These are phyloP conservation scores for Pangasius sanitwongsei DNA, from an alignment of 2,797 vertebrate genomes.

Conservation along the genomic window DNA sequence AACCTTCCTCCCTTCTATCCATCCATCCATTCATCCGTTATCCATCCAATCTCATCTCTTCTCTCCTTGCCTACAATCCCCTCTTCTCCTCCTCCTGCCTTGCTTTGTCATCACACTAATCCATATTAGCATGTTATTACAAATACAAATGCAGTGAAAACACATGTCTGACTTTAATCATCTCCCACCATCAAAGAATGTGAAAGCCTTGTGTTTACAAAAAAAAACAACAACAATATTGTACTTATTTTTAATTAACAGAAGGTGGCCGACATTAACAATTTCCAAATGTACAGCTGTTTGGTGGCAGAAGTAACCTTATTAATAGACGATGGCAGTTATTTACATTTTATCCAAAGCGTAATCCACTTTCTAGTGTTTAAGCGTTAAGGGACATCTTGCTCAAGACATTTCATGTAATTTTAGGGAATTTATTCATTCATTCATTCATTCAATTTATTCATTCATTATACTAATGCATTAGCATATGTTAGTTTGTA, in stretches of 20 bases:
- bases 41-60: constrained; percentile 54
- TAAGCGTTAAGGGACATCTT: not conserved
- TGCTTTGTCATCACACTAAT: not conserved
- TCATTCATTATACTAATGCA: not conserved
- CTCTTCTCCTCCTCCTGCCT: constrained; percentile 50
- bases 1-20: constrained; percentile 17
- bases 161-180: not conserved
- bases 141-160: not conserved
- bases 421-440: not conserved
- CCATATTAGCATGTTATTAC: not conserved
- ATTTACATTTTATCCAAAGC: not conserved
- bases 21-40: not conserved
- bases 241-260: not conserved
- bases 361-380: not conserved
- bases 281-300: not conserved
- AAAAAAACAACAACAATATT: too few species aligned
- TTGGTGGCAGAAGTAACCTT: not conserved
- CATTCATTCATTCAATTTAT: too few species aligned
- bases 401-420: not conserved
- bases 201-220: not conserved
- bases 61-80: constrained; percentile 40
- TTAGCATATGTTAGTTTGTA: not conserved
- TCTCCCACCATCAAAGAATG: not conserved
- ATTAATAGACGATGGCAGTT: not conserved
- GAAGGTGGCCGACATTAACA: not conserved